Conservation (phyloP, 2,888 invertebrate genomes). For the Rhogogaster chlorosoma region DNA sequence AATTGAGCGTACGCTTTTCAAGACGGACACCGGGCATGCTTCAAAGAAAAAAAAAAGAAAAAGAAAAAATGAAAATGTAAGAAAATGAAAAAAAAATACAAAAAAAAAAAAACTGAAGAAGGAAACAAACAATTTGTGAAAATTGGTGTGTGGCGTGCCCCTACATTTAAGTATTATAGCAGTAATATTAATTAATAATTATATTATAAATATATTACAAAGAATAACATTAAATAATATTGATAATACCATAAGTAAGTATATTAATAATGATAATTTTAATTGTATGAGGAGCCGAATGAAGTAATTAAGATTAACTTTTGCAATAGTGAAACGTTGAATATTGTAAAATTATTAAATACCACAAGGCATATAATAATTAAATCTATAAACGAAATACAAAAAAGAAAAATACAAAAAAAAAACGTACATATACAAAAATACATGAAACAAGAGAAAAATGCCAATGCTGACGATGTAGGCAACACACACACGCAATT, state of each 20-base stretch:
- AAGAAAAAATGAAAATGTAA: slow-evolving; percentile 48
- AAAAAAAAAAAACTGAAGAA: slow-evolving; percentile 51
- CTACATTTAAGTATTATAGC: slow-evolving; percentile 76
- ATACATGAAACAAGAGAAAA: slow-evolving; percentile 14
- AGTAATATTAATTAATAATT: slow-evolving; percentile 73
- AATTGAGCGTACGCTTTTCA: slow-evolving; percentile 55
- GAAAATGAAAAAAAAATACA: slow-evolving; percentile 19
- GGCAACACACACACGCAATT: slow-evolving; percentile 52
- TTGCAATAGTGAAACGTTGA: slow-evolving; percentile 67
- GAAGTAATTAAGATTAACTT: slow-evolving; percentile 67
- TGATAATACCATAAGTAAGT: slow-evolving; percentile 75
- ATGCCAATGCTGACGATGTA: slow-evolving; percentile 51
- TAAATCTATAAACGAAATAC: slow-evolving; percentile 16
- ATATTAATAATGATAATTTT: slow-evolving; percentile 71
- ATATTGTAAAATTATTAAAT: slow-evolving; percentile 52
- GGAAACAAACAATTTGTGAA: slow-evolving; percentile 51
- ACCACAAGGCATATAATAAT: slow-evolving; percentile 43
- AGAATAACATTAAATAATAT: slow-evolving; percentile 67
- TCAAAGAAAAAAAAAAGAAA: slow-evolving; percentile 55
- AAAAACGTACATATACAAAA: slow-evolving; percentile 15
- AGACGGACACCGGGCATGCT: slow-evolving; percentile 60
- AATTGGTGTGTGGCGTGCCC: slow-evolving; percentile 66
- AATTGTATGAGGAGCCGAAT: slow-evolving; percentile 68
- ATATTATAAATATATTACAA: slow-evolving; percentile 70
- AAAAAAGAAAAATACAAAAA: neutral